Evolutionary conservation across 2,888 invertebrate genomes (phyloP), one percentile per base, ranked within the genome.

Genomic region (Rhingia campestris): DNA sequence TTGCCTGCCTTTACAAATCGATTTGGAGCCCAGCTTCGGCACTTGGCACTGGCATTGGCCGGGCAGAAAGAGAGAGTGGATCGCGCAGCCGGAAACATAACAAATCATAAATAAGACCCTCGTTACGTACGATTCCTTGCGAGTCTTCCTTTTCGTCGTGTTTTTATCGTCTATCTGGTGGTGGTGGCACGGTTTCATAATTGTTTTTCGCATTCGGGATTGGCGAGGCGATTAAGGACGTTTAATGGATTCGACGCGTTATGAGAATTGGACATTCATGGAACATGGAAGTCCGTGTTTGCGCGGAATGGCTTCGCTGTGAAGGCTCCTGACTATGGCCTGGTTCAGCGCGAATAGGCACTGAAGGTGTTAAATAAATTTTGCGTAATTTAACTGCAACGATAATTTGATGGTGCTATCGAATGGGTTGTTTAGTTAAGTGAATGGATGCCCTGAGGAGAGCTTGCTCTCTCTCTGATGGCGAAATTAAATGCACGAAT

Each of bases 91-190:
- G 90, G 90, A 90, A 90, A 90, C 89, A 89, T 89, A 90, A 90
- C 90, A 90, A 90, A 90, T 90, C 90, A 90, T 90, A 90, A 90
- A 90, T 90, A 90, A 90, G 89, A 90, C 89, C 88, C 89, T 90
- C 90, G 90, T 90, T 90, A 90, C 89, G 87, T 88, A 89, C 88
- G 88, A 89, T 90, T 90, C 88, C 89, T 89, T 88, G 88, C 87
- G 89, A 89, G 89, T 89, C 89, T 89, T 89, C 88, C 87, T 87
- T 86, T 87, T 84, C 74, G 87, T 86, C 87, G 88, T 56, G 47
- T 67, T 74, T 64, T 82, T 80, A 79, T 84, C 84, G 69, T 59
- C 43, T 74, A 74, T 80, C 80, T 80, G 49, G 45, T 43, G 58
- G 41, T 49, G 47, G 22, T 59, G 69, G 82, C 79, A 63, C 58